phyloP scores from a whole-genome alignment of 2,113 vertebrate species.

The Vulpes lagopus region DNA sequence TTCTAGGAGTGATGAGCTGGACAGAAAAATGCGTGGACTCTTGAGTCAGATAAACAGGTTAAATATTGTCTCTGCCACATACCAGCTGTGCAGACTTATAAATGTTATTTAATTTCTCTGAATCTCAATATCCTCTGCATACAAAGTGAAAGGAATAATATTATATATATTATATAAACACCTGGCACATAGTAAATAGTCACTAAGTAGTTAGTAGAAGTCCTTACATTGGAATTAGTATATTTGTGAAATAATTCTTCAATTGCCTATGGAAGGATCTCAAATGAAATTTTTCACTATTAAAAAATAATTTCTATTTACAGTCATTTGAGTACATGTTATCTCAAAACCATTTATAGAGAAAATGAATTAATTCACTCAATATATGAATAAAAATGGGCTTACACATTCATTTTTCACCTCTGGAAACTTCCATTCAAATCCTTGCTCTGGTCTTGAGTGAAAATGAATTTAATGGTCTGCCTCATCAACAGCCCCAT shows the following conservation, averaged over 20 bases:
- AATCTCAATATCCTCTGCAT: background rate
- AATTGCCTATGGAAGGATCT: background rate
- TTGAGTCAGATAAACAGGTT: background rate
- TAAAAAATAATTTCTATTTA: constrained; percentile 64
- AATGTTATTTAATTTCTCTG: constrained; percentile 7
- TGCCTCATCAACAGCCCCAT: constrained; percentile 64
- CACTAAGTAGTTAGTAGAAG: background rate
- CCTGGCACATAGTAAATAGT: background rate
- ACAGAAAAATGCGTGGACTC: background rate
- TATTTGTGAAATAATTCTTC: constrained; percentile 48
- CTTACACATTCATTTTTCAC: constrained; percentile 57
- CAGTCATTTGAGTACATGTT: constrained; percentile 37
- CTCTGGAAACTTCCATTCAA: constrained; percentile 35
- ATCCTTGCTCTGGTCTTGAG: constrained; percentile 37
- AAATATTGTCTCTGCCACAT: background rate
- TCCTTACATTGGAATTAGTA: background rate
- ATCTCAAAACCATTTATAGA: constrained; percentile 57
- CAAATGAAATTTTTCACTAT: constrained; percentile 12
- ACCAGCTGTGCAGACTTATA: background rate
- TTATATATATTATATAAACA: background rate
- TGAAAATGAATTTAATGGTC: constrained; percentile 63
- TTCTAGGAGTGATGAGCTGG: background rate
- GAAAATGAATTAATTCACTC: constrained; percentile 64
- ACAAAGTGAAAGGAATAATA: background rate
- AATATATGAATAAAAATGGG: constrained; percentile 41